Evolutionary conservation across 2,113 vertebrate species (phyloP).

Genomic region (Sus scrofa): T2T-Sscrofa CM000824.6:213146501-213147000

Average conservation of each 20-base stretch:
- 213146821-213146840: not conserved
- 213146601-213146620: not conserved
- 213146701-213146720: too few relatives aligned
- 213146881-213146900: not conserved
- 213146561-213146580: not conserved
- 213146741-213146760: not conserved
- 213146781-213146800: not conserved
- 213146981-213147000: not conserved
- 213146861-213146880: not conserved
- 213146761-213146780: not conserved
- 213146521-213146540: not conserved
- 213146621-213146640: not conserved
- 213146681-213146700: not conserved
- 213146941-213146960: not conserved
- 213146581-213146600: not conserved
- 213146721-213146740: not conserved
- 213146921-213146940: not conserved
- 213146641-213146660: not conserved
- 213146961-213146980: not conserved
- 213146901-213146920: not conserved
- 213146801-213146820: not conserved
- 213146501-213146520: not conserved
- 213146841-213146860: not conserved
- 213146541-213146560: too few relatives aligned
- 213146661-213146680: not conserved